Evolutionary conservation across 2,888 invertebrate species (phyloP).

Genomic region (Papilio demoleus): DNA sequence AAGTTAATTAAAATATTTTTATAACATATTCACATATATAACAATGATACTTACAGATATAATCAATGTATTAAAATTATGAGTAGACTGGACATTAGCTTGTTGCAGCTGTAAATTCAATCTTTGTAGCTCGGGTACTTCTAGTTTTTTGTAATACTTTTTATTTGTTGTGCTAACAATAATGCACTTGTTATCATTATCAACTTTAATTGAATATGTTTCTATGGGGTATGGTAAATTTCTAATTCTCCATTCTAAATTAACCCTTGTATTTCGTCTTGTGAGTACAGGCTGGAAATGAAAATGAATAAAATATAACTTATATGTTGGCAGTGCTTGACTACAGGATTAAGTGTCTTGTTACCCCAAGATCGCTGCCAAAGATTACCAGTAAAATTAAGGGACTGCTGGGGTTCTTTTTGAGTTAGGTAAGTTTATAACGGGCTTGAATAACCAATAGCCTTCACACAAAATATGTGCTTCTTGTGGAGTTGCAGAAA

Average conservation of each 20-base stretch:
- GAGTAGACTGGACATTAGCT: conserved; percentile 85
- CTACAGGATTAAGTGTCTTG: no score
- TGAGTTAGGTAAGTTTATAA: no score
- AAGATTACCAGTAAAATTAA: no score
- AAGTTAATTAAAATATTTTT: no score
- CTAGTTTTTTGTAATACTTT: conserved; percentile 90
- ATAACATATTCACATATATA: no score
- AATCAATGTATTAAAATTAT: conserved; percentile 90
- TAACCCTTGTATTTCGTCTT: conserved; percentile 88
- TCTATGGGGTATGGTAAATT: conserved; percentile 90
- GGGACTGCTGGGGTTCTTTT: no score
- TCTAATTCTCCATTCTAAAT: conserved; percentile 92
- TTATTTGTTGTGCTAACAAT: conserved; percentile 90
- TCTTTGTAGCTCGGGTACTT: conserved; percentile 88
- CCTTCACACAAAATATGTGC: no score
- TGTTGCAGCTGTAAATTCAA: conserved; percentile 85
- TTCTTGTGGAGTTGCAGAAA: no score
- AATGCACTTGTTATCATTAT: conserved; percentile 85
- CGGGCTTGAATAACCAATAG: no score
- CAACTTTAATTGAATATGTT: conserved; percentile 87
- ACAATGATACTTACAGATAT: conserved; percentile 86
- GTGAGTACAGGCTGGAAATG: conserved; percentile 86
- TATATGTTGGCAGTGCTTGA: no score
- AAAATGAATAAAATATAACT: conserved; percentile 28
- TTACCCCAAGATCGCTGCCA: no score